Percentiles rank a stretch among this genome's conserved stretches.
Evolutionary conservation across 2,113 vertebrate genomes (phyloP).

Genomic region (Cariama cristata): DNA sequence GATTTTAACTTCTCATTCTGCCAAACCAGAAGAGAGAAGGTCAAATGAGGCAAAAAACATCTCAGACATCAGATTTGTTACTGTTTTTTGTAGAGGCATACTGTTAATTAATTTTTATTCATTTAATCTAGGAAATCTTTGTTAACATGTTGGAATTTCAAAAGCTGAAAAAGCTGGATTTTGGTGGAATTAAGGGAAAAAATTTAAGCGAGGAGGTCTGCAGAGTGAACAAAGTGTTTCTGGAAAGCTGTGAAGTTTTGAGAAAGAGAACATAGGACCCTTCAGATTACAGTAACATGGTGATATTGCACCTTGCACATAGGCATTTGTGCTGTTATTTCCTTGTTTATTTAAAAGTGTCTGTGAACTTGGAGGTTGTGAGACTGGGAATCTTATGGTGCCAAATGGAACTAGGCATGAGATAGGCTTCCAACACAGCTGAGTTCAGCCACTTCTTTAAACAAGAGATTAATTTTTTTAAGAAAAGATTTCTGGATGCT

Average conservation of each 20-base stretch:
- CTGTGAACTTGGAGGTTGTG: neutral
- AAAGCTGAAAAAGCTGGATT: constrained; percentile 83
- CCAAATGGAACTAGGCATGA: neutral
- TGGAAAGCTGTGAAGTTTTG: constrained; percentile 73
- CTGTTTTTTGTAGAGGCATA: neutral
- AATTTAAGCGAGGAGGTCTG: constrained; percentile 75
- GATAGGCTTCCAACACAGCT: neutral
- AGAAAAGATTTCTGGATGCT: neutral
- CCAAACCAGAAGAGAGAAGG: neutral
- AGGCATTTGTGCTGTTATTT: neutral
- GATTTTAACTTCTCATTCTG: neutral
- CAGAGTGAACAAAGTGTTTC: constrained; percentile 75
- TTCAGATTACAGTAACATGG: constrained; percentile 71
- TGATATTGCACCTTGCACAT: constrained; percentile 6
- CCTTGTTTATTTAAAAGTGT: neutral
- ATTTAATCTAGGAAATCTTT: constrained; percentile 75
- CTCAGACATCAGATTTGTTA: neutral
- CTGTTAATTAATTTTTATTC: neutral
- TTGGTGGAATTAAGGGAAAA: constrained; percentile 77
- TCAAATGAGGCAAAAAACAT: neutral
- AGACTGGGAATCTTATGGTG: neutral
- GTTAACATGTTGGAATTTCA: constrained; percentile 79
- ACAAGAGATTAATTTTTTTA: neutral
- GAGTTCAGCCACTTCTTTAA: neutral
- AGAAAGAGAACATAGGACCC: constrained; percentile 68